Evolutionary conservation across 1,140 invertebrate genomes (phyloP), one percentile per base, ranked within the genome.

Genomic region (Anastatus disparis): DNA sequence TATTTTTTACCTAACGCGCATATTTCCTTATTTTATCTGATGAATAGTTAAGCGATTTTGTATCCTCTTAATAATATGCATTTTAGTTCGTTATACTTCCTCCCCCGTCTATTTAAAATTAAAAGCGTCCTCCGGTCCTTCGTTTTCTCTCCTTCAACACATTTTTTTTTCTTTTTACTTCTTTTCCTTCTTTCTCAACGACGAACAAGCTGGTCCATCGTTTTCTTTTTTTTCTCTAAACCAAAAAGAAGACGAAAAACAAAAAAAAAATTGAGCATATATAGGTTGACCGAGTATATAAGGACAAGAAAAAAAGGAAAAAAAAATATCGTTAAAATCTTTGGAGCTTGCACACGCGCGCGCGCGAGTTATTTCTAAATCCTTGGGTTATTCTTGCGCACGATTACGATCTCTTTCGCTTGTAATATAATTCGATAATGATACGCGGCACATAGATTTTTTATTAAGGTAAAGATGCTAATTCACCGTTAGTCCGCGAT

Each of bases 391-490:
- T 26, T 61, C 42, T 58, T 2, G 31, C n/a, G 13, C 61, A 77
- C 74, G 82, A 85, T 86, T 82, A 83, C 72, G 75, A 85, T 85
- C 83, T 82, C n/a, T n/a, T n/a, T n/a, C 82, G 69, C 69, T 65
- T 71, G 64, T 65, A 75, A 73, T 76, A 84, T 85, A 85, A 86
- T 85, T 85, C 74, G 82, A 83, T 84, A 85, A 85, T 86, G 80
- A 84, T 79, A 81, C 71, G 76, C 79, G 76, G 70, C 76, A n/a
- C 75, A 77, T 56, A 68, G 76, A 75, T 79, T 81, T n/a, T n/a
- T 82, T 81, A 84, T 79, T 79, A 78, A 80, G 78, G 79, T n/a
- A 82, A 81, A 81, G 74, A 85, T 85, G 82, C 82, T 85, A 85
- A 85, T 85, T 75, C 67, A 58, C 74, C 69, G 72, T 81, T 84